Conservation (phyloP, 2,113 vertebrate genomes). For the Actenoides hombroni region DNA sequence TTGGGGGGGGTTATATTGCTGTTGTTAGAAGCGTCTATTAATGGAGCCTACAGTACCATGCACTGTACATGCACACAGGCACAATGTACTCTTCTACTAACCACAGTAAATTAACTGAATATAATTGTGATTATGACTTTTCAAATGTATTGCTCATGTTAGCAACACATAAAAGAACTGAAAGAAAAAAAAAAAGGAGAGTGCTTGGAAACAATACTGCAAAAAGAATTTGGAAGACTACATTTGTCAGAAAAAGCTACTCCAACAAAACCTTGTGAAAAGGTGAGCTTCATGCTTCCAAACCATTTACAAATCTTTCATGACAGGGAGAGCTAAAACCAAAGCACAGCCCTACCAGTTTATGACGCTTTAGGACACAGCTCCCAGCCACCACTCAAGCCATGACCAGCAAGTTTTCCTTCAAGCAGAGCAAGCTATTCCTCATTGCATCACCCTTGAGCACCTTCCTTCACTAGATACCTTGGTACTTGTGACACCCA, state of each 20-base stretch:
- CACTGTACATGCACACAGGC: not conserved
- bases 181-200: not conserved
- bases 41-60: not conserved
- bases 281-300: not conserved
- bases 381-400: not conserved
- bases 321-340: not conserved
- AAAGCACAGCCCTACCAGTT: not conserved
- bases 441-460: not conserved
- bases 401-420: not conserved
- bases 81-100: not conserved
- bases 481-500: not conserved
- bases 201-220: not conserved
- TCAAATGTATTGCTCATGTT: not conserved
- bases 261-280: not conserved
- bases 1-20: not conserved
- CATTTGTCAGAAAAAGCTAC: not conserved
- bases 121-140: not conserved
- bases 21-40: not conserved
- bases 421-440: not conserved
- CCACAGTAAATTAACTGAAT: not conserved
- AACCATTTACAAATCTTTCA: not conserved
- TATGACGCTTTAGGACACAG: fast-evolving
- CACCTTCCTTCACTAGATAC: not conserved
- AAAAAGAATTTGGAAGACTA: not conserved
- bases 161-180: not conserved